phyloP scores from a whole-genome alignment of 2,797 vertebrate species.

The Morus bassanus region DNA sequence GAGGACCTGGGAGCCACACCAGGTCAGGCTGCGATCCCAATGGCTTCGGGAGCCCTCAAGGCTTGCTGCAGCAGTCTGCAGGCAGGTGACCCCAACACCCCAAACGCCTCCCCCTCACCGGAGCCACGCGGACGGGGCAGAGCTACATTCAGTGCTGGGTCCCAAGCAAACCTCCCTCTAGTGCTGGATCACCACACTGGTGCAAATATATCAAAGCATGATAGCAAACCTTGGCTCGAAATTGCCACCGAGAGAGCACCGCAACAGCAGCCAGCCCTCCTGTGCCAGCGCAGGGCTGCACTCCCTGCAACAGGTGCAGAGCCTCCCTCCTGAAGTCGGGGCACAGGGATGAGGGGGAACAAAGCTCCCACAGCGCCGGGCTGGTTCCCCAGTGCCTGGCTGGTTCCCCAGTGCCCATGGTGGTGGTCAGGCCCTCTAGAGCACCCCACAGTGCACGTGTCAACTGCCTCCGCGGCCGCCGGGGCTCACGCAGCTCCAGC shows the following conservation, averaged over 20 bases:
- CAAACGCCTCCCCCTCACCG: rapidly evolving
- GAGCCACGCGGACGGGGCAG: not conserved
- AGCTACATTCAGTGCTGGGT: rapidly evolving
- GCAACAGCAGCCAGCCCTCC: not conserved
- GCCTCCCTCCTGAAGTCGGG: not conserved
- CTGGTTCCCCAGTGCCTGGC: not conserved
- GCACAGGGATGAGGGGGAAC: rapidly evolving
- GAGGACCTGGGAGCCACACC: rapidly evolving
- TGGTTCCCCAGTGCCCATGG: not conserved
- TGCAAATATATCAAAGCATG: rapidly evolving
- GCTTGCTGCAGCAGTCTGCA: not conserved
- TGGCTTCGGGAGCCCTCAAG: not conserved
- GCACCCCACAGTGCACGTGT: rapidly evolving
- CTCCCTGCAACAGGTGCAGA: rapidly evolving
- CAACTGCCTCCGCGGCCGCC: rapidly evolving
- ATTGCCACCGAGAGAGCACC: not conserved
- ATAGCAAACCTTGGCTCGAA: not conserved
- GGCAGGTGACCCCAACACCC: not conserved
- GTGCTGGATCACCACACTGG: rapidly evolving
- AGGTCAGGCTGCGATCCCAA: rapidly evolving
- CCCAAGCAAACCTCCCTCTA: not conserved
- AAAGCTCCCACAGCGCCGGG: not conserved
- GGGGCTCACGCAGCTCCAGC: rapidly evolving
- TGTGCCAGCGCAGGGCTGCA: rapidly evolving
- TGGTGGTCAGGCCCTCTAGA: rapidly evolving